phyloP scores from a whole-genome alignment of 2,113 vertebrate genomes.

The Pungitius pungitius region DNA sequence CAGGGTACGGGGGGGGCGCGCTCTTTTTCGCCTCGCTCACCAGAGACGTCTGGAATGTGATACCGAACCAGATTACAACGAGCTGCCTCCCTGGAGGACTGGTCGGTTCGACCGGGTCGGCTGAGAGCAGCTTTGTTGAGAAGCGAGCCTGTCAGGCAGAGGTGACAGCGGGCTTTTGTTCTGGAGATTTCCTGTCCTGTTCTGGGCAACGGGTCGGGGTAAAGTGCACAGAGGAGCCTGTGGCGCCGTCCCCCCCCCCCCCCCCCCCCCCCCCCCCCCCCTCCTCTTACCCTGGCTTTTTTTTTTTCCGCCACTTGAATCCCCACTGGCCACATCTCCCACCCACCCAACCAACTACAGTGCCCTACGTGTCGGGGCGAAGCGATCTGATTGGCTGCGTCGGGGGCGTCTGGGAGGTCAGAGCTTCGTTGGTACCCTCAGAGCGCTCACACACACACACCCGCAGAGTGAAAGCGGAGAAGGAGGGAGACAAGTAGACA shows the following conservation, averaged over 20 bases:
- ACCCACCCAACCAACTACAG: slow-evolving; percentile 53
- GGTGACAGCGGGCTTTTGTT: slow-evolving; percentile 73
- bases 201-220: slow-evolving; percentile 58
- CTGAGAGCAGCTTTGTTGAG: slow-evolving; percentile 55
- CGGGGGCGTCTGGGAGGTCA: slow-evolving; percentile 70
- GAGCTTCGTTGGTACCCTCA: slow-evolving; percentile 58
- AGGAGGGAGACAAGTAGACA: slow-evolving; percentile 17
- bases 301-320: slow-evolving; percentile 65
- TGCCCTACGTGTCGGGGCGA: slow-evolving; percentile 27
- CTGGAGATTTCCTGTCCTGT: slow-evolving; percentile 66
- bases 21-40: slow-evolving; percentile 31
- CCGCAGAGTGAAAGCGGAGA: slow-evolving; percentile 1
- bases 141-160: slow-evolving; percentile 42
- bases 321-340: slow-evolving; percentile 57
- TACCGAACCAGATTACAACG: slow-evolving; percentile 61
- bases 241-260: neutral
- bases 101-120: slow-evolving; percentile 49
- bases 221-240: slow-evolving; percentile 58
- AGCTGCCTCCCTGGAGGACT: slow-evolving; percentile 41
- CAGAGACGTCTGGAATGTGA: slow-evolving; percentile 61
- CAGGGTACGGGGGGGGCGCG: slow-evolving; percentile 41
- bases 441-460: slow-evolving; percentile 20
- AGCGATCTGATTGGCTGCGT: slow-evolving; percentile 66
- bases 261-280: neutral
- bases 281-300: neutral